Base-by-base conservation (phyloP, 2,888 invertebrate species). In the Pharmacophagus antenor region DNA sequence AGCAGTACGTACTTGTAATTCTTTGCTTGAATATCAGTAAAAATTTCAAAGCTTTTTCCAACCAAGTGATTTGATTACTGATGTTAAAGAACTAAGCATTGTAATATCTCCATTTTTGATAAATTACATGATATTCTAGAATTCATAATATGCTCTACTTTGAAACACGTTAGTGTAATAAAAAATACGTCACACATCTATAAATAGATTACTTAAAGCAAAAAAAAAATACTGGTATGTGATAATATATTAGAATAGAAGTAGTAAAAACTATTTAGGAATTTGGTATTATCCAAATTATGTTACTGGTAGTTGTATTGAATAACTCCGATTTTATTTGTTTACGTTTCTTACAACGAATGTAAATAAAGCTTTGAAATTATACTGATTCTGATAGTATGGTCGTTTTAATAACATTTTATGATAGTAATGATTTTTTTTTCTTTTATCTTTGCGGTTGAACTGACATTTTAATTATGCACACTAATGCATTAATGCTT, bases 21-120 rank as follows among this genome's bases (percentile, higher is more conserved):
- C 74, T 65, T 66, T 69, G 62, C 70, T 72, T 62, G 62, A 55
- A 62, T 68, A 64, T 65, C 65, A 67, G 66, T 70, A 63, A 63
- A 66, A 63, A 67, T 67, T 65, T 67, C 70, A 72, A 74, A 73
- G 72, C 70, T 70, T 63, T 73, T 70, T 67, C 68, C 56, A 21
- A 59, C 50, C 41, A 49, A 17, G 37, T 44, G 23, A 20, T 44
- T 48, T 42, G 21, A 42, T 31, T n/a, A n/a, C n/a, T 18, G 7
- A 31, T 37, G 31, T 41, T 27, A 41, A 22, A 6, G 15, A 12
- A 49, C 23, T 31, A 55, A 47, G 21, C n/a, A 18, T 31, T 21
- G n/a, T 47, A 31, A 7, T 3, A 15, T 12, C 2, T 31, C 10
- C 10, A 31, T 8, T 1, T 31, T 31, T 31, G 31, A 15, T 31